These are phyloP conservation scores for Axinella damicornis DNA, from an alignment of 37 sponge, comb jelly and placozoan genomes.

Conservation along the genomic window DNA sequence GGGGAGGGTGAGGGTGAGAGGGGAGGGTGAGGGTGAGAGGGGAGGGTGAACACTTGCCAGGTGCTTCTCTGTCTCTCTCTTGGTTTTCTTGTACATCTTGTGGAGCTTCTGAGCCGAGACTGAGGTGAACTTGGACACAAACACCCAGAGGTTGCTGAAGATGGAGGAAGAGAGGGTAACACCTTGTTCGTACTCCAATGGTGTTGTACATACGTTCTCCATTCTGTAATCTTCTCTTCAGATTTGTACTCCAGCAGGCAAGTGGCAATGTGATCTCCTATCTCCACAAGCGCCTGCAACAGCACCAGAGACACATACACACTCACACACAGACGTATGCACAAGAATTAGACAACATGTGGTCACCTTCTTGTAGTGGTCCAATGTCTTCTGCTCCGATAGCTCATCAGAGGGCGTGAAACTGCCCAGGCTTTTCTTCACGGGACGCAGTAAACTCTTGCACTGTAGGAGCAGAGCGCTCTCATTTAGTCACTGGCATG, in stretches of 20 bases:
- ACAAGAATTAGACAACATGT: neutral
- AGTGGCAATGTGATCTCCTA: slow-evolving; percentile 77
- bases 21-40: too few species aligned
- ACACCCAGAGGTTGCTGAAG: slow-evolving; percentile 91
- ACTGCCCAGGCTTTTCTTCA: slow-evolving; percentile 66
- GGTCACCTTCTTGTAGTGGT: slow-evolving; percentile 71
- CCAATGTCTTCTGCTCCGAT: slow-evolving; percentile 55
- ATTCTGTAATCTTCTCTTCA: slow-evolving; percentile 44
- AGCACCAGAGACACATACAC: too few species aligned
- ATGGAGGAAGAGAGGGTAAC: neutral
- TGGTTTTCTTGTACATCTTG: slow-evolving; percentile 62
- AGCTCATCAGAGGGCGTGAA: slow-evolving; percentile 58
- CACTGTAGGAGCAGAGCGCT: too few species aligned
- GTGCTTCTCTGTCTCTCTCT: slow-evolving; percentile 8
- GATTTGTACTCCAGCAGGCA: slow-evolving; percentile 22
- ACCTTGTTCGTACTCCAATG: neutral
- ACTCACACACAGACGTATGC: too few species aligned
- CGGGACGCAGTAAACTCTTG: slow-evolving; percentile 79
- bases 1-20: too few species aligned
- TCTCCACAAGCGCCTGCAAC: slow-evolving; percentile 69
- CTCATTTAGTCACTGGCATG: too few species aligned
- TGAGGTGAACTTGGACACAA: slow-evolving; percentile 93
- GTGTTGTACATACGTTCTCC: slow-evolving; percentile 70
- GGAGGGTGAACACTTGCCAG: neutral
- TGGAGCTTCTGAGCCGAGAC: slow-evolving; percentile 69